Base-by-base conservation (phyloP, 2,113 vertebrate genomes). In the human region DNA sequence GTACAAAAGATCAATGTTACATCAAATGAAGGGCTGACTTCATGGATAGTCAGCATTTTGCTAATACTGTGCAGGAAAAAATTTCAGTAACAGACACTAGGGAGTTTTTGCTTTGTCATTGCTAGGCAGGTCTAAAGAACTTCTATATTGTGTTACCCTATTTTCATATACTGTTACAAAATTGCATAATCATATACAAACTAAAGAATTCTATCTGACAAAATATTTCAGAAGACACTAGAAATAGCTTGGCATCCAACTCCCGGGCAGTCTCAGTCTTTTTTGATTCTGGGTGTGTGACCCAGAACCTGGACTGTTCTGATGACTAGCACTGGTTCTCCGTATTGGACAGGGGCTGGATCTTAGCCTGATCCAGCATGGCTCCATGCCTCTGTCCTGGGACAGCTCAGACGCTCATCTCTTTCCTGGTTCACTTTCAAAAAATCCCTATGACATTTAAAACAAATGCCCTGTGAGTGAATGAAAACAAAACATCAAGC, bases 21-120 rank as follows among this genome's bases (percentile, higher is more conserved):
- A 43, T 50, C 73, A 83, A 86, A 68, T 25, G 45, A 90, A 90
- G 94, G 93, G 90, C 73, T 73, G 73, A 85, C 35, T 82, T 61
- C 59, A 86, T 35, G 52, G 32, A 88, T n/a, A 70, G 76, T 91
- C 82, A 96, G 75, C 72, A 94, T 0, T 2, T 75, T 27, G 32
- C 32, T 78, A 90, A 86, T 73, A 81, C 72, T 59, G 61, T 50
- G 22, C 35, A 93, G 83, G 57, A 85, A 89, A 86, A 70, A 78
- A 72, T 11, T 68, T 92, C 55, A 79, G 64, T 80, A 40, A 40
- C 48, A 78, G 55, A n/a, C 59, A 78, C 3, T 52, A 38, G 32
- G 10, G 50, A 12, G 17, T 8, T 92, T 70, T 59, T 59, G 40
- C 45, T 94, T 82, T 40, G 64, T 32, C 45, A 10, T 52, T 61